Evolutionary conservation across 2,888 invertebrate species (phyloP), one percentile per base, ranked within the genome.

Genomic region (Celastrina argiolus): DNA sequence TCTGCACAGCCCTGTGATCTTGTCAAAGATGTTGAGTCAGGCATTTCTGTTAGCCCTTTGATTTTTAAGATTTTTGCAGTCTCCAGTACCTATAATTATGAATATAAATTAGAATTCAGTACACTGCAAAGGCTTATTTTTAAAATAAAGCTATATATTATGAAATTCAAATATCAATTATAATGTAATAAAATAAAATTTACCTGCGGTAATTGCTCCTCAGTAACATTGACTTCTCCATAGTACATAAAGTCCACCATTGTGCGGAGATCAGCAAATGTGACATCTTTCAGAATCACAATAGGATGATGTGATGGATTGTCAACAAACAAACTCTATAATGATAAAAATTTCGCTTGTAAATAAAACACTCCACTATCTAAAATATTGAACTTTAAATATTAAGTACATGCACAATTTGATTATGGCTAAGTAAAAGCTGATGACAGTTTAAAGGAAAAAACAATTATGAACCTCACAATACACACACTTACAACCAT

Each of bases 201-300:
- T 69, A 94, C 94, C 84, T 94, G 93, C 69, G 96, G 96, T 75
- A 97, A 87, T 80, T 97, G 96, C 76, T 97, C 97, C 80, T 97
- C 96, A 1, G 97, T 96, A 36, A 97, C 97, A 84, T 97, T 97
- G 7, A 97, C 97, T 91, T 97, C 97, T 0, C 97, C 97, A 76
- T 96, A 96, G 82, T 97, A 97, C 96, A 97, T 97, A 80, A 97
- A 97, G 79, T 97, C 96, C 10, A 97, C 96, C 93, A 97, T 96
- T 34, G 96, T 96, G 79, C 96, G 95, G 68, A 97, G 92, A 84
- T 97, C 97, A 64, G 94, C 93, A 79, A 95, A 97, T 76, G 96
- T 95, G 10, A 97, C 96, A 92, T 97, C 97, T 84, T 97, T 97
- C 61, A 97, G 87, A 76, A 97, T 97, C 63, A 97, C 97, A 76